These are phyloP conservation scores for Athalia cordata DNA, from an alignment of 2,888 invertebrate genomes.

Conservation along the genomic window DNA sequence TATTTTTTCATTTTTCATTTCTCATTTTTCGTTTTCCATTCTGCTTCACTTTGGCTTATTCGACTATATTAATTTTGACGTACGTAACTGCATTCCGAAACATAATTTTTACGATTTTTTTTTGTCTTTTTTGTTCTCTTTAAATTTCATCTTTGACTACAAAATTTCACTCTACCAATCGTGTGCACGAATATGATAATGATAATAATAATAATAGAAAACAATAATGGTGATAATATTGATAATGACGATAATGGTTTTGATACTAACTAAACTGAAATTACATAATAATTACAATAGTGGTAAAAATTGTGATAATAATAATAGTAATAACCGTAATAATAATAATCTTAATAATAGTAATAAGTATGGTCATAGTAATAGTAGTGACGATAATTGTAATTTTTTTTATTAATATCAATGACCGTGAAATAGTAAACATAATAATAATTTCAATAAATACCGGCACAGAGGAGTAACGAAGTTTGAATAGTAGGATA, in stretches of 20 bases:
- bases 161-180: constrained; percentile 3
- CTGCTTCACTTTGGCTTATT: constrained; percentile 53
- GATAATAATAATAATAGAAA: constrained; percentile 40
- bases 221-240: constrained; percentile 19
- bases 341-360: constrained; percentile 13
- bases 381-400: constrained; percentile 16
- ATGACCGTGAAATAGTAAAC: not conserved
- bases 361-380: constrained; percentile 14
- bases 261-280: not conserved
- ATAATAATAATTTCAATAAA: constrained; percentile 32
- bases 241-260: not conserved
- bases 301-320: not conserved
- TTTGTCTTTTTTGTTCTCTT: not conserved
- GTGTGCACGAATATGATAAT: constrained; percentile 32
- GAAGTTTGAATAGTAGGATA: not conserved
- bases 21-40: constrained; percentile 28
- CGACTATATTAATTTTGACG: constrained; percentile 54
- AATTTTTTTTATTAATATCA: not conserved
- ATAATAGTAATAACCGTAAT: constrained; percentile 12
- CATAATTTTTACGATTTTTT: not conserved
- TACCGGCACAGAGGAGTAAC: constrained; percentile 18
- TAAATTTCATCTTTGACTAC: constrained; percentile 45
- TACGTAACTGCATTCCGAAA: constrained; percentile 44
- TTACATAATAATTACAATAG: constrained; percentile 5
- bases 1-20: constrained; percentile 27